These are phyloP conservation scores for Sula dactylatra DNA, from an alignment of 2,113 vertebrate species.

Conservation along the genomic window DNA sequence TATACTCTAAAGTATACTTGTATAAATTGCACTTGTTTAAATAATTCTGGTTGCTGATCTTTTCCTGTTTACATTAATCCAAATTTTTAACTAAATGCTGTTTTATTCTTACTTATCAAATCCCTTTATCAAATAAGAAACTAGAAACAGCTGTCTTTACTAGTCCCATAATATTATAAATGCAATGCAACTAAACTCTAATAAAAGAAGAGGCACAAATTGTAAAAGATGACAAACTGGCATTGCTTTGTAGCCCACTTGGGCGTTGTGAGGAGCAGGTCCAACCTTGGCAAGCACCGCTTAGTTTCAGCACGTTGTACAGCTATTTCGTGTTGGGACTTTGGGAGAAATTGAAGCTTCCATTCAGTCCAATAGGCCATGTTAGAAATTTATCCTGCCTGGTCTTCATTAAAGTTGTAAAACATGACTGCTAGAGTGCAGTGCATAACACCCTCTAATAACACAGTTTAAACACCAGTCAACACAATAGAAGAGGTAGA, in stretches of 20 bases:
- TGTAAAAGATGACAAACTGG: not conserved
- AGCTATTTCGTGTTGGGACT: not conserved
- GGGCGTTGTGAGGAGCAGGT: not conserved
- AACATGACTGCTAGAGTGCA: not conserved
- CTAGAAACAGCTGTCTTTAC: not conserved
- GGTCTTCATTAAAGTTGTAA: constrained; percentile 33
- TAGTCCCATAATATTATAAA: not conserved
- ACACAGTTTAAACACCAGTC: constrained; percentile 14
- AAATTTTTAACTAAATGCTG: not conserved
- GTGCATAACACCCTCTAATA: not conserved
- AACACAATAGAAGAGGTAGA: not conserved
- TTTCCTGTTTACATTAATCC: not conserved
- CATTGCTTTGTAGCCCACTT: not conserved
- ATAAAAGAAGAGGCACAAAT: not conserved
- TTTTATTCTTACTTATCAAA: not conserved
- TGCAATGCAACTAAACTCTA: not conserved
- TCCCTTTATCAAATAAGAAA: not conserved
- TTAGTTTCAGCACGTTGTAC: not conserved
- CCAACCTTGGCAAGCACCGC: not conserved
- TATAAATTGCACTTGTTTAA: not conserved
- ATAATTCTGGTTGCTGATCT: not conserved
- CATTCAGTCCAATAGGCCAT: not conserved
- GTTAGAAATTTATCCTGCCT: not conserved
- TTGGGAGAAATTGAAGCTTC: not conserved
- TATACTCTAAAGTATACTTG: not conserved